phyloP scores from a whole-genome alignment of 2,113 vertebrate genomes.

The Austrofundulus limnaeus region DNA sequence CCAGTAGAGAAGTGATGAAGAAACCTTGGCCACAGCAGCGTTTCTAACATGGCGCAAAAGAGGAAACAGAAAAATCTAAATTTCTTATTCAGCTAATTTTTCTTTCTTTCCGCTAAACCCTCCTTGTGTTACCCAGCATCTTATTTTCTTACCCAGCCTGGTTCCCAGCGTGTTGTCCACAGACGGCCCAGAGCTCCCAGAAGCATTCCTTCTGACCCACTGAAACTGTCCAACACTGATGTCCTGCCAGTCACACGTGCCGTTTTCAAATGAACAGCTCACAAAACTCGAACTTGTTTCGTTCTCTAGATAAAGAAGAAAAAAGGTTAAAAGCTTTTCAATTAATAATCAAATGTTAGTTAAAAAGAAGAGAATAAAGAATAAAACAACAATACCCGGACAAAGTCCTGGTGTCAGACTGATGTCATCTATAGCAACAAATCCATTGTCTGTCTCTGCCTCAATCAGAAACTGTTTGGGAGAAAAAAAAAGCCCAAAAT shows the following conservation, averaged over 20 bases:
- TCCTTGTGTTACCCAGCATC: not conserved
- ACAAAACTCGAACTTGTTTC: conserved; percentile 61
- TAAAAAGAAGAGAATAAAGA: not conserved
- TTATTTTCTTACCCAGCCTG: conserved; percentile 58
- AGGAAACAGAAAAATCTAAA: conserved; percentile 25
- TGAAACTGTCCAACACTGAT: conserved; percentile 65
- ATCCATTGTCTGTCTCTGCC: conserved; percentile 63
- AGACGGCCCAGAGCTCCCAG: conserved; percentile 64
- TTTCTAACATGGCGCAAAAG: conserved; percentile 3
- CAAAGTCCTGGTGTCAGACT: conserved; percentile 68
- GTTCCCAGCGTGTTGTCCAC: conserved; percentile 73
- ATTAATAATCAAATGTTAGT: not conserved
- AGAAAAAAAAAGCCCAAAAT: conserved; percentile 1
- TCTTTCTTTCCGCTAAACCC: not conserved
- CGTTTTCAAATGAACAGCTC: conserved; percentile 75
- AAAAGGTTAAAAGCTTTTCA: not conserved
- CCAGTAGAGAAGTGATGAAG: conserved; percentile 13
- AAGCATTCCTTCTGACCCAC: conserved; percentile 69
- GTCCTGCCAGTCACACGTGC: conserved; percentile 74
- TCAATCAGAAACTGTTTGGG: conserved; percentile 70
- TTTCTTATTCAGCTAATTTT: conserved; percentile 10
- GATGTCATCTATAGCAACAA: conserved; percentile 78
- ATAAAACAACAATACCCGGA: conserved; percentile 52
- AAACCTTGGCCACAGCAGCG: not conserved
- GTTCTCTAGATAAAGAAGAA: conserved; percentile 40